Base-by-base conservation (phyloP, 92 coral and sea anemone genomes). In the Epizoanthus scotinus region DNA sequence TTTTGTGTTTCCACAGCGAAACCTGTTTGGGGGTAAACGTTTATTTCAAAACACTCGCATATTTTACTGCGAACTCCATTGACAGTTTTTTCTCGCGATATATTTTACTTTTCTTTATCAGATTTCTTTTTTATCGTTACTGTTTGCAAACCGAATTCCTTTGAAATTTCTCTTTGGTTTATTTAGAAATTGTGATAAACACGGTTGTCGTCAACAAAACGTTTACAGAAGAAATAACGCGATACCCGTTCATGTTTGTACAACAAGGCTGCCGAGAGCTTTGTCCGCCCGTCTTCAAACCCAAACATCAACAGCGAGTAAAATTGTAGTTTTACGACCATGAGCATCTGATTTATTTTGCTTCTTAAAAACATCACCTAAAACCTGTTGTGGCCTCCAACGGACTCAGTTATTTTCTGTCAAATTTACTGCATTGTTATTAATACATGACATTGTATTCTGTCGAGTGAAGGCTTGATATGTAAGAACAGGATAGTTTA, bases 381-480 rank as follows among this genome's bases (percentile, higher is more conserved):
- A 20, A 42, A 38, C 3, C 27, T 50, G 21, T 15, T 9, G 73
- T 27, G 54, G 55, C 31, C 56, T 44, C 55, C n/a, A 68, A 38
- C 73, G 55, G 31, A 25, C 36, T 59, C 18, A 12, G 18, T 31
- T 59, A 29, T 54, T 59, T 21, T 20, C 42, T 18, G 19, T 31
- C 17, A 38, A 31, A 44, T 36, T 75, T 22, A 58, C 25, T 75
- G 17, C 81, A 20, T 40, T 3, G 58, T 75, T 58, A 58, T 74
- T 31, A 20, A 28, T 56, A 29, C 62, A 34, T 75, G 27, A 21
- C 49, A 20, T 54, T 75, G 67, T 74, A 38, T 29, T 72, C 27
- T 63, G 25, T 52, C 59, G 63, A 71, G 56, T 71, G 59, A 52
- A 58, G 52, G 17, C 47, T 52, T 36, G 34, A 57, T 50, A 53